Evolutionary conservation across 35 echinoderm and acorn worm species (phyloP), one percentile per base, ranked within the genome.

Genomic region (Apostichopus parvimensis): DNA sequence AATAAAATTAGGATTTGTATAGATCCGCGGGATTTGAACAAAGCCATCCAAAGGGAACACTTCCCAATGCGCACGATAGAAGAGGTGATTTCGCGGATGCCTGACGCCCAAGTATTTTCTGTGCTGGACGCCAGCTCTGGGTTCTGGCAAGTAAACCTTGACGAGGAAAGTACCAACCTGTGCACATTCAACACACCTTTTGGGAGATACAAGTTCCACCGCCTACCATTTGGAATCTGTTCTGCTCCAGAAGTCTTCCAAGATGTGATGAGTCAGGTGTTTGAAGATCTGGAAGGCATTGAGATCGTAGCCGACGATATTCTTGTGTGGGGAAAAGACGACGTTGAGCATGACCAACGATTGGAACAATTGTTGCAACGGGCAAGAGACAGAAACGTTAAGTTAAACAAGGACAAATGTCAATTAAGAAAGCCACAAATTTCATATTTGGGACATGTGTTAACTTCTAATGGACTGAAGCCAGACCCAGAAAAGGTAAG

Each of bases 241-340:
- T 81, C 79, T 1, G 26, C 79, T 5, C 54, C 79, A 45, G 79
- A 81, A 53, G 64, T 68, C 26, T 64, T 93, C 65, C 82, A 82
- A 54, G 2, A 57, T 79, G 21, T 55, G 55, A 75, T 91, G 14
- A 72, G 61, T 55, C 90, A 95, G 53, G 88, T 95, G 25, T 95
- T 91, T 73, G 87, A 93, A 68, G 28, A 87, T 8, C 3, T 95
- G 22, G 94, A 91, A 77, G 78, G 61, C 24, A 25, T 25, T 25
- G 24, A 53, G 45, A 78, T 6, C 26, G n/a, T 81, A 56, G 72
- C 90, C 6, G 80, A 91, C 78, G 93, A 94, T 85, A 73, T 94
- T 21, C 78, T 94, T 6, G 52, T 94, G 10, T 86, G 24, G 80
- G 52, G 78, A 26, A 25, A 79, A 5, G 34, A 1, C 13, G 87